These are phyloP conservation scores for Sabatieria punctata DNA, from an alignment of 2,888 invertebrate genomes.

Conservation along the genomic window DNA sequence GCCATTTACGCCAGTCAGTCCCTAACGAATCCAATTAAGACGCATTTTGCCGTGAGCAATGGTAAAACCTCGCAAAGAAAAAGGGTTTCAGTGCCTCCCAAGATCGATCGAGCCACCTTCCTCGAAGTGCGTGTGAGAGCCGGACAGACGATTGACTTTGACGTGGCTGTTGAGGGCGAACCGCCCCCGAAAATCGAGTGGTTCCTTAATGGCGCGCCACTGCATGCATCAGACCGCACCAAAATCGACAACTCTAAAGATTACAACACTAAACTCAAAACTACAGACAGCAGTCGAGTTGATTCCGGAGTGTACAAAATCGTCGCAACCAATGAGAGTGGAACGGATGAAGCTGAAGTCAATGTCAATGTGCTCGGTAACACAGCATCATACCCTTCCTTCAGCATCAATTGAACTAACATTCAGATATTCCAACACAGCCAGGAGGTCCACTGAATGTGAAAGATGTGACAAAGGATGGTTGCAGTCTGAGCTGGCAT, in stretches of 20 bases:
- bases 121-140: slow-evolving; percentile 69
- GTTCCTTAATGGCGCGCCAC: slow-evolving; percentile 57
- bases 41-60: too few species aligned
- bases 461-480: slow-evolving; percentile 64
- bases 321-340: slow-evolving; percentile 37
- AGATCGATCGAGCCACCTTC: slow-evolving; percentile 82
- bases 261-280: slow-evolving; percentile 63
- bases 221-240: slow-evolving; percentile 41
- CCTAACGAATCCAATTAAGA: too few species aligned
- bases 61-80: too few species aligned
- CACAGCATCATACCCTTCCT: slow-evolving; percentile 61
- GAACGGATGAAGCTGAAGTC: slow-evolving; percentile 36
- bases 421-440: slow-evolving; percentile 23
- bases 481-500: slow-evolving; percentile 71
- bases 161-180: slow-evolving; percentile 77
- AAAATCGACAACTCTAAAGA: slow-evolving; percentile 58
- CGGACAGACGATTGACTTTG: slow-evolving; percentile 71
- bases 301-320: slow-evolving; percentile 47
- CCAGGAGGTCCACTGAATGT: slow-evolving; percentile 73
- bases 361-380: slow-evolving; percentile 53
- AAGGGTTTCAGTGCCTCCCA: slow-evolving; percentile 61
- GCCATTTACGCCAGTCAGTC: too few species aligned
- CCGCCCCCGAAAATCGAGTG: slow-evolving; percentile 72
- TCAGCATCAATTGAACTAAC: too few species aligned
- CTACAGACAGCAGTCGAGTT: slow-evolving; percentile 60